A percentile compares a stretch with the other conserved stretches of the same genome.
Conservation (phyloP, 2,113 vertebrate species). For the Girardinichthys multiradiatus region DNA sequence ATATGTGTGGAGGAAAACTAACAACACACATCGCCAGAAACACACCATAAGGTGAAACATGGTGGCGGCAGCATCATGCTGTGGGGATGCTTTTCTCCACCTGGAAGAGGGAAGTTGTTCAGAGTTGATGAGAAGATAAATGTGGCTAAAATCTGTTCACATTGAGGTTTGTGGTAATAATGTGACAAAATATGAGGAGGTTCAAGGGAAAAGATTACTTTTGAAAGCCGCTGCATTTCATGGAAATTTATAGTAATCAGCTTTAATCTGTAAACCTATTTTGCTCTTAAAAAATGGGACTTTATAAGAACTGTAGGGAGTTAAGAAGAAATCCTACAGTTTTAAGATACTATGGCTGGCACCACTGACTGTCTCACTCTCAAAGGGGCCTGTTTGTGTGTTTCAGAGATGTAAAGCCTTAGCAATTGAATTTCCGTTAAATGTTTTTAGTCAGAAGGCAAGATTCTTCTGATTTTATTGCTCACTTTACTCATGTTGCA, state of each 20-base stretch:
- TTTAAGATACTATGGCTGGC: background rate
- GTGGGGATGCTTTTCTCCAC: too few species aligned
- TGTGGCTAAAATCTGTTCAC: too few species aligned
- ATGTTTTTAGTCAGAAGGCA: background rate
- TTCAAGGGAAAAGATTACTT: background rate
- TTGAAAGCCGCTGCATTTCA: background rate
- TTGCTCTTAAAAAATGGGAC: background rate
- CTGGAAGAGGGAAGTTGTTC: too few species aligned
- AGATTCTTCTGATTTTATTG: background rate
- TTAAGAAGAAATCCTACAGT: background rate
- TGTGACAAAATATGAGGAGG: background rate
- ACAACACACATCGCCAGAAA: too few species aligned
- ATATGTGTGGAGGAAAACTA: too few species aligned
- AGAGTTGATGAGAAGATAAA: too few species aligned
- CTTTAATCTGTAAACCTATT: background rate
- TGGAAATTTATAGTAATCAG: background rate
- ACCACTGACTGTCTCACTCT: background rate
- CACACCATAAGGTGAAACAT: too few species aligned
- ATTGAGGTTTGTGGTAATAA: background rate
- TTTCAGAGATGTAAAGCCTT: background rate
- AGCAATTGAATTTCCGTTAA: background rate
- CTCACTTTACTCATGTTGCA: constrained; percentile 1
- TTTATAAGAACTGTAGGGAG: background rate
- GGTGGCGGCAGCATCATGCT: too few species aligned
- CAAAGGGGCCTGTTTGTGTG: background rate